Evolutionary conservation across 2,888 invertebrate genomes (phyloP), one percentile per base, ranked within the genome.

Genomic region (Phengaris alcon): DNA sequence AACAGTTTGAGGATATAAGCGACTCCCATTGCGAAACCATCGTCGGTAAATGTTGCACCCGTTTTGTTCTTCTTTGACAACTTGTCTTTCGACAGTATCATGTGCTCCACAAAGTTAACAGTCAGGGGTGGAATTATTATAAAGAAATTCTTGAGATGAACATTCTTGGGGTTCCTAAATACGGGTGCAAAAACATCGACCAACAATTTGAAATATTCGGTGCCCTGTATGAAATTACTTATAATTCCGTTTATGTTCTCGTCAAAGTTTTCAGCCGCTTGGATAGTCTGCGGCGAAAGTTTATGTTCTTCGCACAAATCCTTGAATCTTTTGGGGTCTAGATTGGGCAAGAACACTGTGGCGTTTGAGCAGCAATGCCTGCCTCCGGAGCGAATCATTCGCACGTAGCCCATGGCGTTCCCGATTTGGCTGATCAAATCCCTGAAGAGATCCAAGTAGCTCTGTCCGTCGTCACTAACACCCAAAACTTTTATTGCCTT

Each of bases 11-110:
- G 94, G 81, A 99, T 97, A 84, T 98, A 99, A 0, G 99, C 98
- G 22, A 95, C 91, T 85, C 99, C 99, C 95, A 99, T 97, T 6
- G 98, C 97, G 92, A 99, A 99, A 13, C 99, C 99, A 89, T 99
- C 99, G 88, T 99, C 99, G 12, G 99, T 98, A 86, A 99, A 98
- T 0, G 98, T 96, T 73, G 98, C 97, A 13, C 97, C 97, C 13
- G 94, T 94, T 90, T 97, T 97, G 85, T 97, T 97, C 86, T 98
- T 98, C 86, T 98, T 98, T 78, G 96, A 96, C 89, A 99, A 95
- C 88, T 97, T 97, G 83, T 99, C 98, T 86, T 99, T 99, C 79
- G 97, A 97, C 70, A 96, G 95, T 78, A 99, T 95, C 82, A 98
- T 97, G 87, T 99, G 96, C 84, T 99, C 99, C 44, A 99, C 96